Conservation (phyloP, 2,888 invertebrate species). For the Thelaira solivaga region DNA sequence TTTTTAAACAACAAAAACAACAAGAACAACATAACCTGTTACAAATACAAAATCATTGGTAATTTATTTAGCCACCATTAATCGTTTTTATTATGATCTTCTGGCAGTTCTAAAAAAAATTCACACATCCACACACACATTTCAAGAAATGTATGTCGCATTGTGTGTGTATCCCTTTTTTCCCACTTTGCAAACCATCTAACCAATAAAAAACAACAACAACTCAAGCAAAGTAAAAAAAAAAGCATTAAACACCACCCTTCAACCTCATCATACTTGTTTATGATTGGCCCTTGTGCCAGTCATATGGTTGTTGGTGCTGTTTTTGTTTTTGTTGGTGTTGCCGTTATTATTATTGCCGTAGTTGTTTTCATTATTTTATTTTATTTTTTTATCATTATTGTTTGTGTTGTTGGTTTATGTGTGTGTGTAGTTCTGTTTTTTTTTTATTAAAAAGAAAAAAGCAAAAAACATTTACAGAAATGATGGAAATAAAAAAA, state of each 20-base stretch:
- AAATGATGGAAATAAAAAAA: background rate
- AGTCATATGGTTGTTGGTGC: slow-evolving; percentile 20
- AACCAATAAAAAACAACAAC: slow-evolving; percentile 36
- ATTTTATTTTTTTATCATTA: too few relatives aligned
- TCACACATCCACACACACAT: background rate
- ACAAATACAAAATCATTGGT: slow-evolving; percentile 18
- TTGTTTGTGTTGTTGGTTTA: background rate
- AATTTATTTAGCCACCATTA: slow-evolving; percentile 50
- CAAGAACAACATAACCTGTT: background rate
- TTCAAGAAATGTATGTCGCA: background rate
- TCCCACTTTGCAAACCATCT: slow-evolving; percentile 16
- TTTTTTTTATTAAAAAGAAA: slow-evolving; percentile 13
- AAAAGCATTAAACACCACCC: slow-evolving; percentile 49
- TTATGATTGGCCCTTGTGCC: slow-evolving; percentile 58
- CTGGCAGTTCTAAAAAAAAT: background rate
- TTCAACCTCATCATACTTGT: slow-evolving; percentile 59
- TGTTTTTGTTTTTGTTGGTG: background rate
- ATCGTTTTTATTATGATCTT: slow-evolving; percentile 27
- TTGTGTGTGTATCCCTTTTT: slow-evolving; percentile 1
- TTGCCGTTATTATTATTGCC: slow-evolving; percentile 20
- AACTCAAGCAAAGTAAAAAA: background rate
- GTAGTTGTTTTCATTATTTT: slow-evolving; percentile 19
- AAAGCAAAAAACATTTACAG: slow-evolving; percentile 34
- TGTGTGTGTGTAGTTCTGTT: background rate
- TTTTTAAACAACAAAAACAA: background rate